These are phyloP conservation scores for Alcedo atthis DNA, from an alignment of 2,797 vertebrate genomes.

Conservation along the genomic window DNA sequence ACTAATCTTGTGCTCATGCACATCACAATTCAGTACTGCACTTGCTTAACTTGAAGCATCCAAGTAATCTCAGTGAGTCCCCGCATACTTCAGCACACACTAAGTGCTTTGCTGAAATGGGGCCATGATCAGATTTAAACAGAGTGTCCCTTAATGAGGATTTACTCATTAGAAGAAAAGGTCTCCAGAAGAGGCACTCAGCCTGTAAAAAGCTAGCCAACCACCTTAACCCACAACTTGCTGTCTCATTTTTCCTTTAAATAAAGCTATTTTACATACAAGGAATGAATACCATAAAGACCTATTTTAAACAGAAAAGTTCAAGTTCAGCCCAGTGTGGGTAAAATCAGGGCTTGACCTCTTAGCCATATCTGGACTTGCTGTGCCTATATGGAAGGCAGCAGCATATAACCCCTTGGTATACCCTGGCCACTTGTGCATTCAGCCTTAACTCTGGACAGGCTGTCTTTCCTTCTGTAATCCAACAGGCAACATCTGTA, in stretches of 20 bases:
- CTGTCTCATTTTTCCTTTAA: constrained; percentile 3
- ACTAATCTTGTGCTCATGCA: constrained; percentile 33
- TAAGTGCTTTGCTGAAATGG: constrained; percentile 52
- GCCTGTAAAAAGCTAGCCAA: not conserved
- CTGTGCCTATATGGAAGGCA: not conserved
- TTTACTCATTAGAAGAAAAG: constrained; percentile 31
- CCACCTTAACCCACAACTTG: not conserved
- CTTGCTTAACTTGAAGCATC: constrained; percentile 30
- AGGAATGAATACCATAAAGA: not conserved
- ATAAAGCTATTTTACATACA: not conserved
- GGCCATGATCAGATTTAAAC: constrained; percentile 35
- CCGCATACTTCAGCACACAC: not conserved
- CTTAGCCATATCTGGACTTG: fast-evolving
- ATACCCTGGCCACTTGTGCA: not conserved
- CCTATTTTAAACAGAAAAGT: constrained; percentile 9
- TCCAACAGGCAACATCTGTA: not conserved
- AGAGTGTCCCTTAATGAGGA: constrained; percentile 20
- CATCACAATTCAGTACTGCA: constrained; percentile 7
- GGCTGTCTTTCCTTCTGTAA: not conserved
- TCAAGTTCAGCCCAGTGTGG: constrained; percentile 13
- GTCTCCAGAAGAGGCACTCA: constrained; percentile 29
- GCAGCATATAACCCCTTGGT: not conserved
- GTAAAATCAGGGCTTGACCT: constrained; percentile 1
- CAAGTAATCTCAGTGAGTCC: constrained; percentile 38
- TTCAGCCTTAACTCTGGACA: not conserved